phyloP scores from a whole-genome alignment of 2,888 invertebrate species.

The Neoscelio sp. region DNA sequence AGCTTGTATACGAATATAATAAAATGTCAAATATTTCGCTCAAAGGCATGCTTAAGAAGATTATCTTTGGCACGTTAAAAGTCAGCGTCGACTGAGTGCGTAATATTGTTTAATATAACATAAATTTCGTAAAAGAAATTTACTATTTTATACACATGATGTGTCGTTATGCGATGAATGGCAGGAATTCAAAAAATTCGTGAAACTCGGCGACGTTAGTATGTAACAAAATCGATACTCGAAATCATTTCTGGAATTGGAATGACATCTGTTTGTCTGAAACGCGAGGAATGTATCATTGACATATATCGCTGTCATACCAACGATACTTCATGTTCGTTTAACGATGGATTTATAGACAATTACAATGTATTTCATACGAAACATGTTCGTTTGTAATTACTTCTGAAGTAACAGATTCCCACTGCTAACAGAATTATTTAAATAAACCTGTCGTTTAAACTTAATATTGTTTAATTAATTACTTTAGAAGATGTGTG shows the following conservation, averaged over 20 bases:
- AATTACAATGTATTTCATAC: no score
- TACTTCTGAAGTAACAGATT: no score
- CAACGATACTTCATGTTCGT: conserved; percentile 13
- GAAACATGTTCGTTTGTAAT: no score
- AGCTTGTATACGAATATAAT: conserved; percentile 18
- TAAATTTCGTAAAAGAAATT: background rate
- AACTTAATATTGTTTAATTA: no score
- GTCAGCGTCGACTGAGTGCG: background rate
- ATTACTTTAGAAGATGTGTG: no score
- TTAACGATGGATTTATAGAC: background rate
- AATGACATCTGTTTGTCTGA: conserved; percentile 23
- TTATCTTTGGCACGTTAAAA: conserved; percentile 10
- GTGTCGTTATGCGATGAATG: background rate
- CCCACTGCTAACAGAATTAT: no score
- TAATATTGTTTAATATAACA: conserved; percentile 10
- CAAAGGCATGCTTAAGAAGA: conserved; percentile 28
- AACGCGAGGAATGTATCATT: conserved; percentile 28
- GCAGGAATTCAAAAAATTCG: conserved; percentile 14
- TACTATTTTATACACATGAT: background rate
- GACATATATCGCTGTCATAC: conserved; percentile 15
- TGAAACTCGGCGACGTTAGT: background rate
- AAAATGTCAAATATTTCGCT: background rate
- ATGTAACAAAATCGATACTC: conserved; percentile 24
- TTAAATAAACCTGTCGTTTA: no score
- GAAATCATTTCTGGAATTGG: conserved; percentile 23